These are phyloP conservation scores for Acleris emargana DNA, from an alignment of 2,888 invertebrate species.

Conservation along the genomic window DNA sequence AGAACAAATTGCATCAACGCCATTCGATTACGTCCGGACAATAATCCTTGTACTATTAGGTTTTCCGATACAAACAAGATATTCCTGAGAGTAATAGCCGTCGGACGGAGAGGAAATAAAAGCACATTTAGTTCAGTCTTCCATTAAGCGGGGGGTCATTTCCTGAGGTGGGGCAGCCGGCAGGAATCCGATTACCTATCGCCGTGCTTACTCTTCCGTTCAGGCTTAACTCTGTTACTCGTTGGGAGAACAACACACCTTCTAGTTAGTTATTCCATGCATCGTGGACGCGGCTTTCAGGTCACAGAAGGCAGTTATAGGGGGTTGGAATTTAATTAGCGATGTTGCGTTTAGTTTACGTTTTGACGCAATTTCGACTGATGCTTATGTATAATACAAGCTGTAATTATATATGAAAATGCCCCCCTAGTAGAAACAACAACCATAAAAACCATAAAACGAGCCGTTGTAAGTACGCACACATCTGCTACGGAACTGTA, in stretches of 20 bases:
- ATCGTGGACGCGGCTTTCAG: neutral
- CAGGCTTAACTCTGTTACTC: conserved; percentile 30
- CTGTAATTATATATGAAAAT: neutral
- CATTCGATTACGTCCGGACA: conserved; percentile 12
- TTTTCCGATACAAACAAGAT: conserved; percentile 23
- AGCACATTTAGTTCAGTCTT: conserved; percentile 66
- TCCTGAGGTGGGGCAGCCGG: conserved; percentile 61
- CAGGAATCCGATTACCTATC: conserved; percentile 70
- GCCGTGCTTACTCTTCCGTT: conserved; percentile 57
- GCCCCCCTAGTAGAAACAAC: neutral
- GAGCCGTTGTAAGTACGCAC: conserved; percentile 11
- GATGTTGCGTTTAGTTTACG: too few relatives aligned
- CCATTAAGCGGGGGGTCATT: conserved; percentile 68
- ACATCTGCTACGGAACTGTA: conserved; percentile 18
- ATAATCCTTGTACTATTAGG: conserved; percentile 9
- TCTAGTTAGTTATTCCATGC: conserved; percentile 9
- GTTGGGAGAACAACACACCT: conserved; percentile 29
- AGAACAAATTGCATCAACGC: conserved; percentile 11
- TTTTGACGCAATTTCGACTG: too few relatives aligned
- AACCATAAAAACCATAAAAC: conserved; percentile 5
- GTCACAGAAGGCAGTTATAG: neutral
- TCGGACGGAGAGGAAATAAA: conserved; percentile 51
- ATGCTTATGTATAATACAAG: neutral
- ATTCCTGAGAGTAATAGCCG: conserved; percentile 24
- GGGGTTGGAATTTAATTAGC: too few relatives aligned